phyloP scores from a whole-genome alignment of 2,888 invertebrate species.

The Parnassius glacialis region DNA sequence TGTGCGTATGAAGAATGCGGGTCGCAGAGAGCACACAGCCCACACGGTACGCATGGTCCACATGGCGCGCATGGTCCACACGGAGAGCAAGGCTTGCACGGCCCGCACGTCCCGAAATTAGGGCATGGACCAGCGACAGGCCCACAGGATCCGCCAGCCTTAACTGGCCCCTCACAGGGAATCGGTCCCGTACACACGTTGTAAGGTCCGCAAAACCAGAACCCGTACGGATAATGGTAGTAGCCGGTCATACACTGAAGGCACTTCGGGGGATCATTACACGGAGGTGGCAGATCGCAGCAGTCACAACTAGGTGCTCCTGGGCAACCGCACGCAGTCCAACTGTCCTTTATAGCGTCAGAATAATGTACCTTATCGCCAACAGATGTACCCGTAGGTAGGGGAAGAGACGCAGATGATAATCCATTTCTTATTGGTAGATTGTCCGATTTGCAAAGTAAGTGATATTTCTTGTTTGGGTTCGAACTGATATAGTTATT shows the following conservation, averaged over 20 bases:
- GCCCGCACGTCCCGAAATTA: constrained; percentile 29
- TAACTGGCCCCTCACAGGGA: constrained; percentile 34
- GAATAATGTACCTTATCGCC: background rate
- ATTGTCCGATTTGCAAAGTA: no score
- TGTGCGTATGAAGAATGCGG: constrained; percentile 33
- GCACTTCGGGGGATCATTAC: constrained; percentile 52
- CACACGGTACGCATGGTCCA: constrained; percentile 31
- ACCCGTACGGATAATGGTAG: constrained; percentile 66
- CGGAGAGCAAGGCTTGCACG: constrained; percentile 32
- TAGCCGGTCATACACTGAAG: constrained; percentile 64
- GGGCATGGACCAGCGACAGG: constrained; percentile 29
- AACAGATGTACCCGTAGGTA: no score
- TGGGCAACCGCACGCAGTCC: constrained; percentile 2
- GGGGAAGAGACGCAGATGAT: no score
- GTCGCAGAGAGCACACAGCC: constrained; percentile 32
- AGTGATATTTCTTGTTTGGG: background rate
- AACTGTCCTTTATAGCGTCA: background rate
- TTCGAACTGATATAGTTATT: background rate
- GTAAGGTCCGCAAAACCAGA: constrained; percentile 68
- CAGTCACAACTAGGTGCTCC: constrained; percentile 13
- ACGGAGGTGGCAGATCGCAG: constrained; percentile 53
- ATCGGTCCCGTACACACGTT: constrained; percentile 43
- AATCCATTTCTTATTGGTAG: no score
- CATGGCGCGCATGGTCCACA: constrained; percentile 38
- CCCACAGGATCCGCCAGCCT: constrained; percentile 34